phyloP scores from a whole-genome alignment of 2,113 vertebrate species.

The Pitta sordida region DNA sequence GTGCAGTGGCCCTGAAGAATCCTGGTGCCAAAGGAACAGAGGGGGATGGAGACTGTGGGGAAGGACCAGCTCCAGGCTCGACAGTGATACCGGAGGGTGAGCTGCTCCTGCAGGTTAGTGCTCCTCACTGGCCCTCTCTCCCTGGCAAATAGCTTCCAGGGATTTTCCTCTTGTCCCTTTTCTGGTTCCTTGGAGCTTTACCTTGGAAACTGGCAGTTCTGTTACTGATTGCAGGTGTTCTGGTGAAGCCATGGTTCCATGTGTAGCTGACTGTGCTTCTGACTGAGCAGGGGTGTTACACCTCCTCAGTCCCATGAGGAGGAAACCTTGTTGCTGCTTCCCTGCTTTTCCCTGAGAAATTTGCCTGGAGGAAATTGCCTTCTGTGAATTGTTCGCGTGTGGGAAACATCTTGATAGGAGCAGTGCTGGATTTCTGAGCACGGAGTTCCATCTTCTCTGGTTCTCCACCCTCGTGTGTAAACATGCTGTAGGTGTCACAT shows the following conservation, averaged over 20 bases:
- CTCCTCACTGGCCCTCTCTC: neutral
- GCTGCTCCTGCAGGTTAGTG: constrained; percentile 77
- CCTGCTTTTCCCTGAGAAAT: neutral
- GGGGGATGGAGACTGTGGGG: neutral
- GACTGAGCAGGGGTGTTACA: neutral
- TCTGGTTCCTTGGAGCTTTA: neutral
- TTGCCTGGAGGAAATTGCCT: neutral
- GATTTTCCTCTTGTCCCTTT: neutral
- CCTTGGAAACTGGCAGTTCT: neutral
- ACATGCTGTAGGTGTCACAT: fast-evolving
- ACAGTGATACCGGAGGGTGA: constrained; percentile 68
- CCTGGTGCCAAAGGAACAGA: neutral
- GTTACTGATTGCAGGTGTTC: neutral
- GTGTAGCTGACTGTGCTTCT: neutral
- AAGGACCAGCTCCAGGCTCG: neutral
- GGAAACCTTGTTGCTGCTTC: neutral
- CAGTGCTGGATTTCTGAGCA: neutral
- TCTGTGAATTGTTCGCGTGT: neutral
- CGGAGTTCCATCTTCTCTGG: neutral
- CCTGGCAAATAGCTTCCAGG: neutral
- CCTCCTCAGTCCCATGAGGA: neutral
- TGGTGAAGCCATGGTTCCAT: neutral
- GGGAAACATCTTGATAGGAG: neutral
- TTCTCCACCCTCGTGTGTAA: neutral
- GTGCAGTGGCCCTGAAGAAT: constrained; percentile 71